Conservation (phyloP, 2,797 vertebrate species). For the Carapus acus region DNA sequence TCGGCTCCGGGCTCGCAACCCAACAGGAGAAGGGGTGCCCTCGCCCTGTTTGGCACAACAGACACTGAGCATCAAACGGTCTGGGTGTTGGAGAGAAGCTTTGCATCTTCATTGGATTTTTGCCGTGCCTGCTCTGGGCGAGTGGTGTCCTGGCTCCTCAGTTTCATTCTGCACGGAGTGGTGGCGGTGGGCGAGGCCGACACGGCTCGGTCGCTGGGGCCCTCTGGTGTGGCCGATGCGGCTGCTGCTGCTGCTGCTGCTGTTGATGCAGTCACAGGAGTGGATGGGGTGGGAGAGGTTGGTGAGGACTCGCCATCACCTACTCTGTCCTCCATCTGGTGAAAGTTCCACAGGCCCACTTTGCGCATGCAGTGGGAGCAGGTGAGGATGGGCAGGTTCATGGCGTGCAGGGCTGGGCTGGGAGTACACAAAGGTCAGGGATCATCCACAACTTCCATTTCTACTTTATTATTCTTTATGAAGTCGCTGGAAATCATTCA, state of each 20-base stretch:
- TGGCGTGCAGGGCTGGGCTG: conserved; percentile 69
- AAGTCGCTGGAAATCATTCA: neutral
- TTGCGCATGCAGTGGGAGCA: conserved; percentile 90
- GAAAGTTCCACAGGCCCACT: conserved; percentile 89
- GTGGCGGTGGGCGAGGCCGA: conserved; percentile 49
- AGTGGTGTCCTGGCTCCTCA: conserved; percentile 82
- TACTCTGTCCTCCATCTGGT: conserved; percentile 76
- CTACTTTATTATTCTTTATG: neutral
- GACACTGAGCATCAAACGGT: neutral
- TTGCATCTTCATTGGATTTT: too few relatives aligned
- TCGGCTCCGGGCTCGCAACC: conserved; percentile 74
- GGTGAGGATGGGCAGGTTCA: conserved; percentile 79
- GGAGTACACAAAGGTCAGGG: neutral
- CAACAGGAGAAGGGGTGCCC: conserved; percentile 62
- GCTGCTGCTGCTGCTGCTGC: conserved; percentile 16
- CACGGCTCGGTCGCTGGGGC: conserved; percentile 54
- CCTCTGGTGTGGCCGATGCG: conserved; percentile 43
- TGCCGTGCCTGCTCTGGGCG: conserved; percentile 67
- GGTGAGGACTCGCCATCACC: conserved; percentile 61
- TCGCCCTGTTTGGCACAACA: conserved; percentile 65
- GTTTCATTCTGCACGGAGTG: conserved; percentile 81
- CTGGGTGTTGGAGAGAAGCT: too few relatives aligned
- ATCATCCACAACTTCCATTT: neutral
- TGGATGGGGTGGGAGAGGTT: conserved; percentile 27
- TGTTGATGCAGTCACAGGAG: conserved; percentile 13